Evolutionary conservation across 2,113 vertebrate genomes (phyloP).

Genomic region (Prochilodus magdalenae): DNA sequence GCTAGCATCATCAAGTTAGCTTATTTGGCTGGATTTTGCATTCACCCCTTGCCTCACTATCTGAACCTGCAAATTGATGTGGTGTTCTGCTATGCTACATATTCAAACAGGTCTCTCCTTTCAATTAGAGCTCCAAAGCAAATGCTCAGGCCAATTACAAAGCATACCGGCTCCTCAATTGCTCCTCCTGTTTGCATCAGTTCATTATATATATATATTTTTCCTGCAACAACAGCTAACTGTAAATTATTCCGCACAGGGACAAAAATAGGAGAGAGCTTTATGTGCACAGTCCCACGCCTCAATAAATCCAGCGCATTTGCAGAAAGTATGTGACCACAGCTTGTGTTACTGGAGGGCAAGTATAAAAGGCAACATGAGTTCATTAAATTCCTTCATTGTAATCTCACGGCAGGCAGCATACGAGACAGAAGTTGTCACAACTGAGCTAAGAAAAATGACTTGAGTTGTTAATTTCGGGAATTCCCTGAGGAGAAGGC

Average conservation of each 20-base stretch:
- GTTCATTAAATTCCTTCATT: conserved; percentile 4
- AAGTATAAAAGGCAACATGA: conserved; percentile 25
- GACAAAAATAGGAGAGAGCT: conserved; percentile 39
- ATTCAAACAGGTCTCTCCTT: conserved; percentile 44
- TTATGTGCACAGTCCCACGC: conserved; percentile 8
- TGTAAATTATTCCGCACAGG: conserved; percentile 53
- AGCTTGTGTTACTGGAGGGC: conserved; percentile 45
- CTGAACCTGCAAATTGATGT: conserved; percentile 31
- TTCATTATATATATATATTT: conserved; percentile 66
- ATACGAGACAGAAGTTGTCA: conserved; percentile 8
- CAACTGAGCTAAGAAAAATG: background rate
- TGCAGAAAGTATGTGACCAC: conserved; percentile 31
- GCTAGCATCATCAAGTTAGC: background rate
- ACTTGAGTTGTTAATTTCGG: background rate
- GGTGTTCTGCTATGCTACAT: conserved; percentile 4
- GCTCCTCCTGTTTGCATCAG: conserved; percentile 47
- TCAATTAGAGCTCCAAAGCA: conserved; percentile 48
- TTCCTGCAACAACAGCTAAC: conserved; percentile 47
- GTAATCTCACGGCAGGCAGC: background rate
- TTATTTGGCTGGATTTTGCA: background rate
- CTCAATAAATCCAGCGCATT: conserved; percentile 53
- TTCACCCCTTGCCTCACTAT: background rate
- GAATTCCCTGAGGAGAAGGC: conserved; percentile 14
- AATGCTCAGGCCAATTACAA: conserved; percentile 64
- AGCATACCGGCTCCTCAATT: conserved; percentile 41